A percentile compares a stretch with the other conserved stretches of the same genome.
Evolutionary conservation across 2,113 vertebrate species (phyloP).

Genomic region (Callorhinus ursinus): DNA sequence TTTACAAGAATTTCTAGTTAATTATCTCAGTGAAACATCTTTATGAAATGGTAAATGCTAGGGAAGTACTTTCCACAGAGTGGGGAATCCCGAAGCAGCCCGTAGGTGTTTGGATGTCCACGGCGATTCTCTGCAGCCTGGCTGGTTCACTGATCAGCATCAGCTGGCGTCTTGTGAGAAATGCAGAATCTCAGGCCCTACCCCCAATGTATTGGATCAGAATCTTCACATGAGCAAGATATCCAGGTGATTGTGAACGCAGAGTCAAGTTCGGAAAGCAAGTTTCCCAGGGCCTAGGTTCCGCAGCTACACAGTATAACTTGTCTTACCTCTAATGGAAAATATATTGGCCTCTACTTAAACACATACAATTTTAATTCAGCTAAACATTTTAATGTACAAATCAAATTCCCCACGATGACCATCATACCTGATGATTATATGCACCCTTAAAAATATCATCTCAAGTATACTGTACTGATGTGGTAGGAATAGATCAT

Average conservation of each 20-base stretch:
- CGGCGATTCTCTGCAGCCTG: not conserved
- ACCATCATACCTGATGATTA: not conserved
- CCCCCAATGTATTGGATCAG: not conserved
- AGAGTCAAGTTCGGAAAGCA: not conserved
- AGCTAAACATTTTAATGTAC: conserved; percentile 1
- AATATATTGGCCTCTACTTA: not conserved
- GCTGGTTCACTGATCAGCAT: too few species aligned
- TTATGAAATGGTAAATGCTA: not conserved
- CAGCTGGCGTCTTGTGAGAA: not conserved
- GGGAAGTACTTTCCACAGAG: not conserved
- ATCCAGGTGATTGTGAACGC: not conserved
- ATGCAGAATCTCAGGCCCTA: not conserved
- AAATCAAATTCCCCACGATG: not conserved
- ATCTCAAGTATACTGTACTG: not conserved
- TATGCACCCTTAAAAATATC: not conserved
- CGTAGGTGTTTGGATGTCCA: not conserved
- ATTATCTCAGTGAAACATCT: not conserved
- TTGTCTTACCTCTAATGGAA: not conserved
- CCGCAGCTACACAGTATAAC: not conserved
- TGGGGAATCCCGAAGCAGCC: not conserved
- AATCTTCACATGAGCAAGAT: not conserved
- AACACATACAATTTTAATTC: not conserved
- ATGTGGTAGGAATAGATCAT: not conserved
- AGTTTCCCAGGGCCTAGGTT: not conserved
- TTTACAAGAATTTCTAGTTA: conserved; percentile 32